These are phyloP conservation scores for Cyanoderma ruficeps DNA, from an alignment of 2,113 vertebrate species.

Conservation along the genomic window DNA sequence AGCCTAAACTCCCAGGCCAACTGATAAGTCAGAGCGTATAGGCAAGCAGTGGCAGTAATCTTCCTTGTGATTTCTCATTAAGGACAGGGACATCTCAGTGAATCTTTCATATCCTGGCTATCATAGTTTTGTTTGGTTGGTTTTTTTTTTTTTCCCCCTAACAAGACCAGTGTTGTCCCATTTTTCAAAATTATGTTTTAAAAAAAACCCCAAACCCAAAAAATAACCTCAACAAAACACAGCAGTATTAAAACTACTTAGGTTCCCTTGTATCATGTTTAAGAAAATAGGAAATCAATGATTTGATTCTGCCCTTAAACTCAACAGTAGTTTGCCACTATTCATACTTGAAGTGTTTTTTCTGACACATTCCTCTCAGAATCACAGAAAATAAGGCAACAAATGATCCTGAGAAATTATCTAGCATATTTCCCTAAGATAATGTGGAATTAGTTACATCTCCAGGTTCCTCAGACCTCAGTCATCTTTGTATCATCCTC, in stretches of 20 bases:
- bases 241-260: neutral
- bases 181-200: neutral
- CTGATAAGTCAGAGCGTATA: conserved; percentile 76
- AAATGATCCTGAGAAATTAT: neutral
- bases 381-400: neutral
- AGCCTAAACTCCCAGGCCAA: conserved; percentile 79
- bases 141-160: neutral
- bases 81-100: conserved; percentile 74
- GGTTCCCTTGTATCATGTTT: neutral
- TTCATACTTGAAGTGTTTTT: neutral
- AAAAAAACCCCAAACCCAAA: neutral
- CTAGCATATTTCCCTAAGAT: neutral
- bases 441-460: neutral
- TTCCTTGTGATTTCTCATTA: conserved; percentile 83
- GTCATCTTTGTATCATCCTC: neutral
- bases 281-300: neutral
- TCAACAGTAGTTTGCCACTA: neutral
- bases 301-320: neutral
- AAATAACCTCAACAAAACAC: neutral
- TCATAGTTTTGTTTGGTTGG: conserved; percentile 29
- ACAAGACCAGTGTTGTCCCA: conserved; percentile 34
- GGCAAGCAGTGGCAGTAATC: conserved; percentile 71
- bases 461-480: neutral
- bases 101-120: conserved; percentile 81
- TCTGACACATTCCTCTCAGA: neutral